A percentile compares a stretch with the other conserved stretches of the same genome.
These are phyloP conservation scores for Forbesichthys agassizii DNA, from an alignment of 2,113 vertebrate genomes.

Conservation along the genomic window DNA sequence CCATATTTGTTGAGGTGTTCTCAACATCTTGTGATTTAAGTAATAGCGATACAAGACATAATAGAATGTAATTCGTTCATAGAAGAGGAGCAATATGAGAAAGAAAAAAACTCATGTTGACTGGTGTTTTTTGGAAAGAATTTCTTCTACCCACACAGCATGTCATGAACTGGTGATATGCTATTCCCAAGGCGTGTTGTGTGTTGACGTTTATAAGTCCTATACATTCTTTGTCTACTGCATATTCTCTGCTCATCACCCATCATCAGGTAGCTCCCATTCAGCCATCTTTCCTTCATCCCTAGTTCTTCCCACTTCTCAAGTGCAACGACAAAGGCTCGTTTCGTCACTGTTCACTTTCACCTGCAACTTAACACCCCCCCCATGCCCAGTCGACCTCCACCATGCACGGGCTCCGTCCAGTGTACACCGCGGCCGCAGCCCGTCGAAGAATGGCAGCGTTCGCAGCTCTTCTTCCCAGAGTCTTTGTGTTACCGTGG, in stretches of 20 bases:
- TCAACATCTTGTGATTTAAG: background rate
- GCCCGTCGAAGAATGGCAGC: conserved; percentile 44
- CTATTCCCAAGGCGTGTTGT: no score
- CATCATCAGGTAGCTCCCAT: background rate
- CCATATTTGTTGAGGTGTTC: background rate
- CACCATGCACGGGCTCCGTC: conserved; percentile 14
- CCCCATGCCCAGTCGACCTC: conserved; percentile 26
- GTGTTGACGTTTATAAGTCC: no score
- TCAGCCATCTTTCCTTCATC: background rate
- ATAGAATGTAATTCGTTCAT: background rate
- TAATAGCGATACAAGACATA: background rate
- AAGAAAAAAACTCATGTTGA: conserved; percentile 15
- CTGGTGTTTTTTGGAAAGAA: conserved; percentile 9
- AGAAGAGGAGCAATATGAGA: background rate
- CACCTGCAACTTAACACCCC: background rate
- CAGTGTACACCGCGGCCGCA: conserved; percentile 51
- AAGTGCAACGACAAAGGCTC: background rate
- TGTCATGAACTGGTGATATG: no score
- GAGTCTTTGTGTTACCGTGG: conserved; percentile 58
- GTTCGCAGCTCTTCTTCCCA: conserved; percentile 49
- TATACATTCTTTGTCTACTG: background rate
- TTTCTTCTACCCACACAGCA: no score
- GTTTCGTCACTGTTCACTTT: background rate
- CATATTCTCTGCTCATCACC: background rate
- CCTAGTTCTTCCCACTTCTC: background rate